phyloP scores from a whole-genome alignment of 2,113 vertebrate species.

The Chloebia gouldiae region DNA sequence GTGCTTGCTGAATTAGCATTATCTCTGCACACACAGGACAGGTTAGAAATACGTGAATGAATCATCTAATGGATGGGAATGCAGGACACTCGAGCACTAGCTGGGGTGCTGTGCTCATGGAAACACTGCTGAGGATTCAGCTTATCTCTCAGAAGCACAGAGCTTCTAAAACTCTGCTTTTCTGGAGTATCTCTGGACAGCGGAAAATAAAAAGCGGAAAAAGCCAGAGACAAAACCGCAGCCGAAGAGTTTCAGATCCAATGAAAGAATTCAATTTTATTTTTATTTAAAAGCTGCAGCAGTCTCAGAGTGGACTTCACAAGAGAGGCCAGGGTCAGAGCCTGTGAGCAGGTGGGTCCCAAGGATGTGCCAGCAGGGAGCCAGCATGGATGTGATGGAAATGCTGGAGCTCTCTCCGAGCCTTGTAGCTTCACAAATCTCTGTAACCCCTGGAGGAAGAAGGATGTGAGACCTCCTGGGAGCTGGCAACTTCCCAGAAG shows the following conservation, averaged over 20 bases:
- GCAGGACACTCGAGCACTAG: neutral
- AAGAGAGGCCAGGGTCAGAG: neutral
- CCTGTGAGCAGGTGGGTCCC: accelerated
- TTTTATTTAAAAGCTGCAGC: neutral
- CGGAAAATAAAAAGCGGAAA: neutral
- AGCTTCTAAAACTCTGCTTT: neutral
- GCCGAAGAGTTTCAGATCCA: neutral
- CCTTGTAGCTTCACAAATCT: neutral
- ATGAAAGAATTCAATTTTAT: neutral
- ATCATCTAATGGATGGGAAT: conserved; percentile 16
- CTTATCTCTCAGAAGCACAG: conserved; percentile 44
- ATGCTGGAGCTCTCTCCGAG: neutral
- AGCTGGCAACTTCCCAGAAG: neutral
- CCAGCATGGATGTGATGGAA: neutral
- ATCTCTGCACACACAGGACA: conserved; percentile 37
- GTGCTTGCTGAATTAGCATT: neutral
- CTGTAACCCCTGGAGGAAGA: neutral
- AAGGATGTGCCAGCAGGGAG: neutral
- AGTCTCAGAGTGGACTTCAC: neutral
- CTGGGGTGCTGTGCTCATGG: neutral
- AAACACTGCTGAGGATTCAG: neutral
- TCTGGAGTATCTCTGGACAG: neutral
- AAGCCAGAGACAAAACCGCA: neutral
- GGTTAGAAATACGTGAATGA: conserved; percentile 16
- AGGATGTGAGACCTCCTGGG: neutral